Evolutionary conservation across 37 sponge, comb jelly and placozoan genomes (phyloP), one percentile per base, ranked within the genome.

Genomic region (Petrosia ficiformis): DNA sequence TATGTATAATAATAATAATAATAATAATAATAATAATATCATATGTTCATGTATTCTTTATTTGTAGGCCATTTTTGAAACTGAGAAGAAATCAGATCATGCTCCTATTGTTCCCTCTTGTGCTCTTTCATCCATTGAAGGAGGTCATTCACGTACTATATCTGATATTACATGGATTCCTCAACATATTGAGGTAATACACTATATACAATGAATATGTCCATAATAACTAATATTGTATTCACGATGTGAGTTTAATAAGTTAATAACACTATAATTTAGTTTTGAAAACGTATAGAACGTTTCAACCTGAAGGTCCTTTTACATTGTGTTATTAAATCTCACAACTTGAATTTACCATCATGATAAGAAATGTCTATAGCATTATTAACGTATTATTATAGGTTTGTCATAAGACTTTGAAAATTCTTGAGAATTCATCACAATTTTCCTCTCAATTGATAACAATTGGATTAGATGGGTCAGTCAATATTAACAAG

Each of bases 141-240:
- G 65, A 11, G 78, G 96, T 5, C 98, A 97, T 88, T 86, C 68
- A 64, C 83, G 65, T 81, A 71, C 82, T 0, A 76, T 97, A 33
- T 64, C 38, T 68, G 87, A 97, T 67, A 57, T 97, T 3, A 89
- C 85, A 40, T 97, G 98, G 98, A 39, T 97, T 22, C 98, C 98
- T n/a, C 78, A 80, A 30, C 90, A 86, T 41, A 80, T 92, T 24
- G 96, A 97, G 87, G 85, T 95, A 76, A 64, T 76, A 6, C 52
- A n/a, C n/a, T n/a, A n/a, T n/a, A n/a, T n/a, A n/a, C n/a, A n/a
- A n/a, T n/a, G n/a, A n/a, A n/a, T n/a, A n/a, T n/a, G n/a, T n/a
- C n/a, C n/a, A 69, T 42, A 36, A 42, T 25, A 28, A 42, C 24
- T 69, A 42, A 5, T 69, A 14, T 19, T 69, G 44, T 5, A 16